phyloP scores from a whole-genome alignment of 2,797 vertebrate species.

The Meriones psammophilus region DNA sequence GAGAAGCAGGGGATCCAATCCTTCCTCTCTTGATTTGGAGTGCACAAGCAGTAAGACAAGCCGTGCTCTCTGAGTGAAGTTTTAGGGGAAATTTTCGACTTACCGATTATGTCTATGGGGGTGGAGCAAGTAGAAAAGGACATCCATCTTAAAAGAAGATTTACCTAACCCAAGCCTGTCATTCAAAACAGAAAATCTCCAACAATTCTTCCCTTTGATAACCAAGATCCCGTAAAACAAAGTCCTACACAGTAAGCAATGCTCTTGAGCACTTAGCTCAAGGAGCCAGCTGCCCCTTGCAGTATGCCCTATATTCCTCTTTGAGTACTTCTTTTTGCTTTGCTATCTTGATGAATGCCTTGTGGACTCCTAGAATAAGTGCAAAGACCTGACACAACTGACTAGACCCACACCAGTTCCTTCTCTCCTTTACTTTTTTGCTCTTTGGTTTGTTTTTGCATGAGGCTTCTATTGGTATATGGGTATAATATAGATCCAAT shows the following conservation, averaged over 20 bases:
- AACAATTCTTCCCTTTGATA: not conserved
- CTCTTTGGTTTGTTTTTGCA: not conserved
- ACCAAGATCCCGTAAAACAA: not conserved
- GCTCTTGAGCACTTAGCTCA: not conserved
- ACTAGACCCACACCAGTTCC: not conserved
- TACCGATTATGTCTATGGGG: not conserved
- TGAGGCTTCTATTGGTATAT: not conserved
- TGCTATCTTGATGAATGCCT: no score
- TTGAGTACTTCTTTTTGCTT: not conserved
- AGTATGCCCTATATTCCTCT: not conserved
- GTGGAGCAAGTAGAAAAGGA: not conserved
- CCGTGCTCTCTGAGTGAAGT: not conserved
- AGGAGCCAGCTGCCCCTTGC: accelerated
- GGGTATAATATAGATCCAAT: not conserved
- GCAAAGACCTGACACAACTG: not conserved
- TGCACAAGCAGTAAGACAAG: not conserved
- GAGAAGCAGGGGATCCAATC: not conserved
- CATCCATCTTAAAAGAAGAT: not conserved
- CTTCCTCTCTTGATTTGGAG: not conserved
- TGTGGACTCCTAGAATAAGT: not conserved
- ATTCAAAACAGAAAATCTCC: not conserved
- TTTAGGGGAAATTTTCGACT: not conserved
- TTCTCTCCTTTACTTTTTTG: not conserved
- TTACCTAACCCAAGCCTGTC: not conserved
- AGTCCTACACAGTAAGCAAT: not conserved